A percentile compares a stretch with the other conserved stretches of the same genome.
These are phyloP conservation scores for Copidosoma floridanum DNA, from an alignment of 1,140 invertebrate genomes.

Conservation along the genomic window DNA sequence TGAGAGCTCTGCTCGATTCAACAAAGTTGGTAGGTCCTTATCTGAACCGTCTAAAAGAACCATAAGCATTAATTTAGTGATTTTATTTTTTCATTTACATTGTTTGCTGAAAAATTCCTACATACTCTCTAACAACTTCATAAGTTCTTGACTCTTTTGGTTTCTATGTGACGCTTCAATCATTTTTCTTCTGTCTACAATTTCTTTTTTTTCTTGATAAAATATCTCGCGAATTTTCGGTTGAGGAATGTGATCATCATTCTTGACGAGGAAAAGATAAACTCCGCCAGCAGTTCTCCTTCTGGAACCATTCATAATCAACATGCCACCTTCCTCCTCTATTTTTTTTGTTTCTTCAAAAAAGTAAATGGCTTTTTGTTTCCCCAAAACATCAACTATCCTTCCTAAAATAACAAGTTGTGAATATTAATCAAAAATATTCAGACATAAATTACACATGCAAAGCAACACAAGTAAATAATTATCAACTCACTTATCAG, in stretches of 20 bases:
- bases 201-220: slow-evolving; percentile 63
- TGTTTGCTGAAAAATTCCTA: slow-evolving; percentile 1
- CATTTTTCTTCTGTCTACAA: slow-evolving; percentile 59
- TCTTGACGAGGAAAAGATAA: slow-evolving; percentile 77
- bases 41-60: slow-evolving; percentile 48
- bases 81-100: slow-evolving; percentile 33
- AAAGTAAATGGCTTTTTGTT: slow-evolving; percentile 71
- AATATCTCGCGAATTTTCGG: slow-evolving; percentile 73
- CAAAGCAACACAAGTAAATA: neutral
- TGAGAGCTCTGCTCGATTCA: slow-evolving; percentile 60
- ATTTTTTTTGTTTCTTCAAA: slow-evolving; percentile 77
- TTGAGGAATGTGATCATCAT: slow-evolving; percentile 67
- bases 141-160: slow-evolving; percentile 65
- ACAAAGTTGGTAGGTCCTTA: slow-evolving; percentile 61
- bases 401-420: slow-evolving; percentile 62
- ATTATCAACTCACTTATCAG: slow-evolving; percentile 63
- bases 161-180: slow-evolving; percentile 57
- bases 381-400: slow-evolving; percentile 71
- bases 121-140: slow-evolving; percentile 62
- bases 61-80: slow-evolving; percentile 9
- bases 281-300: slow-evolving; percentile 81
- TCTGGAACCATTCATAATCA: slow-evolving; percentile 78
- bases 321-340: slow-evolving; percentile 79
- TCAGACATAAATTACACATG: neutral
- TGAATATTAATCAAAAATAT: slow-evolving; percentile 15